Evolutionary conservation across 2,113 vertebrate species (phyloP).

Genomic region (Willisornis vidua): DNA sequence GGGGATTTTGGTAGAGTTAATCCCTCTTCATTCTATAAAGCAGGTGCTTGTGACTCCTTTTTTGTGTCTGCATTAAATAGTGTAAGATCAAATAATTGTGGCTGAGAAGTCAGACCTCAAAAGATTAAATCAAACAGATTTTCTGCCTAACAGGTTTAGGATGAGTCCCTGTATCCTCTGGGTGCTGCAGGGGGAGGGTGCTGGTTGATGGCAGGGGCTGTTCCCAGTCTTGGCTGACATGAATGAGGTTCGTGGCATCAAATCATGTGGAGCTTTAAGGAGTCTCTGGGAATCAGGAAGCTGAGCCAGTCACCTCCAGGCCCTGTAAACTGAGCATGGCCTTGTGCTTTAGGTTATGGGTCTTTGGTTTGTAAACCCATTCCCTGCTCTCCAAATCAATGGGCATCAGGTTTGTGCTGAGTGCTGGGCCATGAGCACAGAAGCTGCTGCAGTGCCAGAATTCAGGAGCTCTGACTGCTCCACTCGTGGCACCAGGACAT

Average conservation of each 20-base stretch:
- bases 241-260: background rate
- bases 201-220: background rate
- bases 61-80: background rate
- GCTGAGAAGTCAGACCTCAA: slow-evolving; percentile 7
- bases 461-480: background rate
- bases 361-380: background rate
- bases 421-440: background rate
- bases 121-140: background rate
- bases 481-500: background rate
- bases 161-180: background rate
- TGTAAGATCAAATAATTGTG: slow-evolving; percentile 2
- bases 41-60: background rate
- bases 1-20: background rate
- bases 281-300: background rate
- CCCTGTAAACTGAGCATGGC: background rate
- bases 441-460: background rate
- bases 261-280: background rate
- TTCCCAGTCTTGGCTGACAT: background rate
- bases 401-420: background rate
- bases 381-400: background rate
- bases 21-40: background rate
- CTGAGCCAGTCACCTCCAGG: background rate
- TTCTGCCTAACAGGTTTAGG: background rate
- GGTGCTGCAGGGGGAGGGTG: fast-evolving
- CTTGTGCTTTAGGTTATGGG: background rate